Evolutionary conservation across 2,797 vertebrate genomes (phyloP), one percentile per base, ranked within the genome.

Genomic region (Oreonectes daqikongensis): DNA sequence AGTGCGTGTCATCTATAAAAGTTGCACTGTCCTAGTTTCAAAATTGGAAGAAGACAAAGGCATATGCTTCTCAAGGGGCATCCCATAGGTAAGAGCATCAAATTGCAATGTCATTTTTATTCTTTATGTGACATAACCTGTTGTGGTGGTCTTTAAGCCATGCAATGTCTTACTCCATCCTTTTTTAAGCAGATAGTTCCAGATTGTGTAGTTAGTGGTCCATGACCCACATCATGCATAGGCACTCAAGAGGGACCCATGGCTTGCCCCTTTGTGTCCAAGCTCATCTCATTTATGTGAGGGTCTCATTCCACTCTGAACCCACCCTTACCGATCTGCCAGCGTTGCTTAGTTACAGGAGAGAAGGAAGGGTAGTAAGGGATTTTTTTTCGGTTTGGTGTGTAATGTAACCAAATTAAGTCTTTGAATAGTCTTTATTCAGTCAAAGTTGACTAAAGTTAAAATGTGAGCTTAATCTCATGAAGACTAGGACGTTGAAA

Each of bases 331-430:
- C 80, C 48, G 73, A 73, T 81, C 82, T 75, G 67, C 77, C 77
- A 66, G 79, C 82, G 86, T 87, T 87, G 86, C 86, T 87, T 83
- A 82, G 85, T 84, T 83, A 87, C 86, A 79, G 80, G 57, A 61
- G 69, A 69, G 81, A 78, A 55, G 69, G 67, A 78, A 70, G 71
- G 78, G 71, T 72, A 50, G 75, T 78, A 77, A 55, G 77, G 52
- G 55, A 60, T 71, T 72, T 78, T 68, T 72, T 65, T 64, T 26
- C 52, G 69, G 50, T 79, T 78, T 65, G 69, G 65, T n/a, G n/a
- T n/a, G 61, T 75, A 63, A 50, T 17, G 67, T 60, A 57, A 64
- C 46, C 59, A 52, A 70, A 55, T 70, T 42, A 64, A 70, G 66
- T 60, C 44, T 77, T 63, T 77, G 68, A 53, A 35, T 69, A 18